phyloP scores from a whole-genome alignment of 2,797 vertebrate genomes.

The Onychomys torridus region DNA sequence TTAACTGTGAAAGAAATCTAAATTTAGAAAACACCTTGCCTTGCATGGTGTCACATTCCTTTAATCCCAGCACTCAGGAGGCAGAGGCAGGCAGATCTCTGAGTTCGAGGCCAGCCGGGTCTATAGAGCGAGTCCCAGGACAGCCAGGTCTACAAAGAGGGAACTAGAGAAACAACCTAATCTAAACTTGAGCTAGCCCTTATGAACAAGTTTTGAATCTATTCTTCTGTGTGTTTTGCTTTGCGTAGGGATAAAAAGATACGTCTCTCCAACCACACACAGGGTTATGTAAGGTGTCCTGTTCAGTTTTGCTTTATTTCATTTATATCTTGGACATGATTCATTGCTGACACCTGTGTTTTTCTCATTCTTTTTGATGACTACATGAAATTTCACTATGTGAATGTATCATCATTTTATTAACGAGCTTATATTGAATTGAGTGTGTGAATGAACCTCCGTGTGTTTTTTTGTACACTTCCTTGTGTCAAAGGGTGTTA shows the following conservation, averaged over 20 bases:
- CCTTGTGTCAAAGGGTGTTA: neutral
- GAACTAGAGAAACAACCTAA: no score
- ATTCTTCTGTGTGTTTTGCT: conserved; percentile 18
- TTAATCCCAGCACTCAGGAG: neutral
- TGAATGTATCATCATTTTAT: neutral
- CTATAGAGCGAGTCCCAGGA: neutral
- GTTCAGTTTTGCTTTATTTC: conserved; percentile 31
- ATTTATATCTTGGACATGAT: conserved; percentile 43
- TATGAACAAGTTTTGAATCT: conserved; percentile 25
- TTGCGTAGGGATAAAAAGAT: neutral
- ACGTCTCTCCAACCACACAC: neutral
- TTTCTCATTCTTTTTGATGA: conserved; percentile 54
- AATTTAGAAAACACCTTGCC: neutral
- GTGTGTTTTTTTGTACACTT: neutral
- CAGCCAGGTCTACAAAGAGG: neutral
- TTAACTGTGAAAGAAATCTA: conserved; percentile 8
- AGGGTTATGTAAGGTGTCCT: neutral
- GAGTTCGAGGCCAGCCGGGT: no score
- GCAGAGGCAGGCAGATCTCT: neutral
- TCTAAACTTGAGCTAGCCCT: neutral
- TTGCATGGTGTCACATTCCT: neutral
- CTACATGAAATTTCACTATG: neutral
- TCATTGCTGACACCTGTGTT: conserved; percentile 24
- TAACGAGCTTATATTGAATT: conserved; percentile 22
- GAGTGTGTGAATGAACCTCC: neutral